Percentiles rank a stretch among this genome's conserved stretches.
Evolutionary conservation across 2,797 vertebrate genomes (phyloP).

Genomic region (Microctenopoma lineatum): DNA sequence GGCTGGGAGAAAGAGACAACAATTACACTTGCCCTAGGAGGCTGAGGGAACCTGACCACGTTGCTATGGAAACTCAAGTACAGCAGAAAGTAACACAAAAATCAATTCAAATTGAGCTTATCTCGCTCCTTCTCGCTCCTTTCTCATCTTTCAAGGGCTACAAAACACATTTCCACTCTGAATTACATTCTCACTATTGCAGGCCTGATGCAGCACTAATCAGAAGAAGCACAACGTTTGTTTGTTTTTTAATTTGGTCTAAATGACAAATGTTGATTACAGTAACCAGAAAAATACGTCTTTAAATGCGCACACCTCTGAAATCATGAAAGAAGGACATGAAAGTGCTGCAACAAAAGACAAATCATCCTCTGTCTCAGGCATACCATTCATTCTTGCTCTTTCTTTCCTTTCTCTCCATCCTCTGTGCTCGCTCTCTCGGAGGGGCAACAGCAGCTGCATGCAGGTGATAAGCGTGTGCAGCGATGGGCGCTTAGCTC

Average conservation of each 20-base stretch:
- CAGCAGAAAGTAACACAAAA: conserved; percentile 86
- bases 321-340: conserved; percentile 49
- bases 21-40: conserved; percentile 88
- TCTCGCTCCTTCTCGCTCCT: conserved; percentile 58
- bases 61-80: conserved; percentile 88
- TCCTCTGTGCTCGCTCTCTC: conserved; percentile 57
- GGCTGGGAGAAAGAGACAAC: conserved; percentile 82
- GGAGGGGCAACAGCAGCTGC: conserved; percentile 79
- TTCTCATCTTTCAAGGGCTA: conserved; percentile 73
- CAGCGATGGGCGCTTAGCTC: conserved; percentile 58
- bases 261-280: conserved; percentile 51
- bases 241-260: conserved; percentile 33
- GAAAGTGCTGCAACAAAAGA: conserved; percentile 54
- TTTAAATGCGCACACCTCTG: conserved; percentile 36
- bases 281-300: conserved; percentile 32
- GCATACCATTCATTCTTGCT: conserved; percentile 56
- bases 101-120: conserved; percentile 85
- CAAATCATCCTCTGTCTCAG: conserved; percentile 67
- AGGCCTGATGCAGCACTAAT: conserved; percentile 57
- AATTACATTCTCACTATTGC: conserved; percentile 71
- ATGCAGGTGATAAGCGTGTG: conserved; percentile 82
- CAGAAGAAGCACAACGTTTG: conserved; percentile 38
- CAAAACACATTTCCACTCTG: conserved; percentile 64
- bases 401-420: conserved; percentile 57
- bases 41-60: conserved; percentile 85